Base-by-base conservation (phyloP, 2,888 invertebrate species). In the Polylopha cassiicola region DNA sequence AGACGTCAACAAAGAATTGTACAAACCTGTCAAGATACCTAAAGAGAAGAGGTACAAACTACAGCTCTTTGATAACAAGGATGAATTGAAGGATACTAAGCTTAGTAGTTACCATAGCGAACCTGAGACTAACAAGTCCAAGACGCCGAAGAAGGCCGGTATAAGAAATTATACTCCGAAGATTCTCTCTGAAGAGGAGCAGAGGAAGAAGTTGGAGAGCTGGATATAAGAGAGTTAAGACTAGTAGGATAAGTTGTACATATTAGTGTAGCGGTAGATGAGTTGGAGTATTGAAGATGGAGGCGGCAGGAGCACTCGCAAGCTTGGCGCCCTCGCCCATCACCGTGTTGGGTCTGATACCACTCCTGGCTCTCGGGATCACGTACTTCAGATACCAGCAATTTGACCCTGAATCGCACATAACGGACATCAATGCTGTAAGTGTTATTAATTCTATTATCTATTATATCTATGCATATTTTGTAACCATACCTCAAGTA, bases 391-490 rank as follows among this genome's bases (percentile, higher is more conserved):
- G 91, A 63, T 95, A 95, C 84, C 89, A 91, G 70, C 89, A 89
- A 62, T 87, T 90, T 60, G 95, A 95, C 79, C 95, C 95, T 45
- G 95, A 95, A 76, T 90, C 91, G 15, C 91, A 91, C 66, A 89
- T 92, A 39, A 86, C 88, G 53, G 91, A 94, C 69, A 88, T 90
- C 44, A 86, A 87, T 73, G 82, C 89, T 84, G 94, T 94, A 81
- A 89, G 88, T 87, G 44, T 32, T 14, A 11, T 28, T 3, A 14
- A 11, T 14, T 8, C 8, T 15, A 22, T 18, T 4, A 24, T n/a
- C n/a, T n/a, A n/a, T n/a, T n/a, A n/a, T n/a, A n/a, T n/a, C n/a
- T n/a, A n/a, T n/a, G n/a, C n/a, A n/a, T n/a, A n/a, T n/a, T n/a
- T n/a, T n/a, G n/a, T n/a, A n/a, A n/a, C n/a, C n/a, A n/a, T n/a